A percentile compares a stretch with the other conserved stretches of the same genome.
Evolutionary conservation across 1,140 invertebrate species (phyloP).

Genomic region (Trichonephila inaurata): DNA sequence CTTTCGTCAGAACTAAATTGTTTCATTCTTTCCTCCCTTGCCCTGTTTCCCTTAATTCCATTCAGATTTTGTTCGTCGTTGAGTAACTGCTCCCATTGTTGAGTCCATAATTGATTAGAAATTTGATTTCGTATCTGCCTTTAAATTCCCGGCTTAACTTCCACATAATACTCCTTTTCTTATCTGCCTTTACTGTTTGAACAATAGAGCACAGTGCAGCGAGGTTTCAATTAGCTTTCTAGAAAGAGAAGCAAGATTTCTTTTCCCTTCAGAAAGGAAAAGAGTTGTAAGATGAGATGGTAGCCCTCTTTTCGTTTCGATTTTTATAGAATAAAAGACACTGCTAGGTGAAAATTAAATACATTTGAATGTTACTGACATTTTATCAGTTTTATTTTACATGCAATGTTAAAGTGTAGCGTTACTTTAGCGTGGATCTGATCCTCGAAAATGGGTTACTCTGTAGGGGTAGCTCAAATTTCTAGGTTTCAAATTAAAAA

Average conservation of each 20-base stretch:
- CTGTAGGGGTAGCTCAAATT: too few species aligned
- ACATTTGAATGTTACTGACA: neutral
- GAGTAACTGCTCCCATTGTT: constrained; percentile 31
- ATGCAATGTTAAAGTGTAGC: too few species aligned
- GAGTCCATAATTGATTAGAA: constrained; percentile 61
- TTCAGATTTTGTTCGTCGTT: constrained; percentile 28
- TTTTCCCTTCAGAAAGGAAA: neutral
- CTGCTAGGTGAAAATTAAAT: constrained; percentile 1
- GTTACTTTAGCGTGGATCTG: too few species aligned
- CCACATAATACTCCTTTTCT: constrained; percentile 4
- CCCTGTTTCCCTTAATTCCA: constrained; percentile 35
- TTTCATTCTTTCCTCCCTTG: neutral
- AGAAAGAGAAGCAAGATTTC: neutral
- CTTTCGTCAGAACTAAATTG: constrained; percentile 50
- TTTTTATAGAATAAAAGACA: neutral
- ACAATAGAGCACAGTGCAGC: constrained; percentile 19
- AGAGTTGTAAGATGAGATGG: neutral
- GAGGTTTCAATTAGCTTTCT: constrained; percentile 49
- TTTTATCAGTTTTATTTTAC: neutral
- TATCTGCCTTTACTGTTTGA: constrained; percentile 51
- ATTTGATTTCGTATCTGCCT: constrained; percentile 49
- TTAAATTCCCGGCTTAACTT: constrained; percentile 37
- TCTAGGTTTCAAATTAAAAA: too few species aligned
- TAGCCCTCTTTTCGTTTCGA: neutral
- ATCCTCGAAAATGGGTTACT: too few species aligned